phyloP scores from a whole-genome alignment of 2,113 vertebrate genomes.

The Podocnemis expansa region DNA sequence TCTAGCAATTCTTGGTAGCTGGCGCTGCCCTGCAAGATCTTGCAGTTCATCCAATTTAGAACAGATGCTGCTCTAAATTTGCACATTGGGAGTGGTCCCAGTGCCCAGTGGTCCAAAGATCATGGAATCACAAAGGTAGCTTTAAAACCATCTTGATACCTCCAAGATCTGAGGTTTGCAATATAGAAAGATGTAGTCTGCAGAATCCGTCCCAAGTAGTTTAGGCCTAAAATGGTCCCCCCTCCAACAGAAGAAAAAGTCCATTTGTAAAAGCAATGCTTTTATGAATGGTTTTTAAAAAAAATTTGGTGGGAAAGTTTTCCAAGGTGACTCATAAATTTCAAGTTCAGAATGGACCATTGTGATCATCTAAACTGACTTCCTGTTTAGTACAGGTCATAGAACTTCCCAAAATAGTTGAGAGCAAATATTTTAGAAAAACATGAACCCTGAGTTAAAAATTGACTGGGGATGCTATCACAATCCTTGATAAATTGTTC shows the following conservation, averaged over 20 bases:
- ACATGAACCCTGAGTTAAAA: too few species aligned
- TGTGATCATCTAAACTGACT: too few species aligned
- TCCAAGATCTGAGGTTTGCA: fast-evolving
- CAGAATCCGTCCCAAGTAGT: background rate
- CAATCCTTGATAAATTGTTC: too few species aligned
- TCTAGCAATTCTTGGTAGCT: background rate
- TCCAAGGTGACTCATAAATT: background rate
- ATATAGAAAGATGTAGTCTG: background rate
- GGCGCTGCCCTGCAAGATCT: background rate
- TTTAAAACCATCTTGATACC: background rate
- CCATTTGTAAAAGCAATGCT: background rate
- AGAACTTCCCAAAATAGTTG: too few species aligned
- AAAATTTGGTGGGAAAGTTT: background rate
- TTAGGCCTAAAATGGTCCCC: background rate
- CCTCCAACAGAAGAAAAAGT: background rate
- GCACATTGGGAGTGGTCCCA: background rate
- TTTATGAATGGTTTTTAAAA: background rate
- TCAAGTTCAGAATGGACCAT: too few species aligned
- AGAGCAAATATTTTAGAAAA: too few species aligned
- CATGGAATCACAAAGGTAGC: background rate
- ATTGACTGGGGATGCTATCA: too few species aligned
- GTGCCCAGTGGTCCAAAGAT: background rate
- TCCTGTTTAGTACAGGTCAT: too few species aligned
- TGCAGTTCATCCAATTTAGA: background rate
- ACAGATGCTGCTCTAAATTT: background rate